A percentile compares a stretch with the other conserved stretches of the same genome.
phyloP scores from a whole-genome alignment of 1,140 invertebrate genomes.

The Drosophila orosa region DNA sequence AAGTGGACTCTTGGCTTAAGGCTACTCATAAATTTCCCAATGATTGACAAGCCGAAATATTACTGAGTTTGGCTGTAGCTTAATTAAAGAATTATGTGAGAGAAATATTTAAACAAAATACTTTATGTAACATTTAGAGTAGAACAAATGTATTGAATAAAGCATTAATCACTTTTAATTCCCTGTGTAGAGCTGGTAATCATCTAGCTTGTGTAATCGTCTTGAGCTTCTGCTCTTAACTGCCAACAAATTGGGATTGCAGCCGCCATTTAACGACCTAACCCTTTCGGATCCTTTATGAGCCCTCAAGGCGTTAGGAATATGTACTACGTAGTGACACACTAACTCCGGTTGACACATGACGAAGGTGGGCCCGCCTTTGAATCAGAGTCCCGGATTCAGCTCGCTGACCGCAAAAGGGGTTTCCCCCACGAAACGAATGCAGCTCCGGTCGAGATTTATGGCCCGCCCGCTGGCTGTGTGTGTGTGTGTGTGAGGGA shows the following conservation, averaged over 20 bases:
- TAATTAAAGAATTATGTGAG: not conserved
- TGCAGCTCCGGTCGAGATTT: constrained; percentile 55
- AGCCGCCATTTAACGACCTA: constrained; percentile 6
- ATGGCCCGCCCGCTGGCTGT: constrained; percentile 23
- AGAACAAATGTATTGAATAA: too few species aligned
- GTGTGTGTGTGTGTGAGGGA: constrained; percentile 3
- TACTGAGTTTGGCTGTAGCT: too few species aligned
- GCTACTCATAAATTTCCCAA: too few species aligned
- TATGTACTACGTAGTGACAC: constrained; percentile 22
- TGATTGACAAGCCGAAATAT: too few species aligned
- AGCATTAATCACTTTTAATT: not conserved
- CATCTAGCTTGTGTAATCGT: constrained; percentile 10
- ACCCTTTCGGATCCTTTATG: constrained; percentile 17
- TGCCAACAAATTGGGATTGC: constrained; percentile 20
- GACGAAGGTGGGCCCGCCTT: constrained; percentile 37
- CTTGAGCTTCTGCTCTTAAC: constrained; percentile 23
- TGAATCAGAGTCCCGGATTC: constrained; percentile 33
- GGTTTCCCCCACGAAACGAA: constrained; percentile 10
- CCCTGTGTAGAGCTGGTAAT: not conserved
- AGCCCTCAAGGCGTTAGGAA: not conserved
- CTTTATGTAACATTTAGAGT: too few species aligned
- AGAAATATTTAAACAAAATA: too few species aligned
- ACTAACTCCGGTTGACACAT: constrained; percentile 49
- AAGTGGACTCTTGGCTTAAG: not conserved
- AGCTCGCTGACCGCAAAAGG: constrained; percentile 58